These are phyloP conservation scores for Lucilia sericata DNA, from an alignment of 1,140 invertebrate genomes.

Conservation along the genomic window DNA sequence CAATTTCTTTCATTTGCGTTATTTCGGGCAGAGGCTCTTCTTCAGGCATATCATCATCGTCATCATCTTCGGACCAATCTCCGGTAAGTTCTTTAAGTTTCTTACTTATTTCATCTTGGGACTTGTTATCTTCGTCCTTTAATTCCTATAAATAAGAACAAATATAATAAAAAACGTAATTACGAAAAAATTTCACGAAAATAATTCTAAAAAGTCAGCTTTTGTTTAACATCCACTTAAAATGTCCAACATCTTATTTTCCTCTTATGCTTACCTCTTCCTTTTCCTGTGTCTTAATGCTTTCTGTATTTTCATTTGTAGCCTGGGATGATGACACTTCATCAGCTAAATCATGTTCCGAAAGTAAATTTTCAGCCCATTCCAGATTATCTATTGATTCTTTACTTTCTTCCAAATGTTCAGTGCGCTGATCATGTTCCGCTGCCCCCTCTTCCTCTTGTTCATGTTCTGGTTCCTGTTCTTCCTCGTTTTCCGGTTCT, in stretches of 20 bases:
- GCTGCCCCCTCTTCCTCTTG: constrained; percentile 36
- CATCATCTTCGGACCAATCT: constrained; percentile 66
- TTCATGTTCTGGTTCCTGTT: constrained; percentile 19
- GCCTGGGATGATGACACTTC: constrained; percentile 24
- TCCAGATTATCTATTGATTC: constrained; percentile 63
- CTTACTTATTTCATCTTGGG: constrained; percentile 58
- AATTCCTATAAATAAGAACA: neutral
- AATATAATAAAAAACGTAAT: neutral
- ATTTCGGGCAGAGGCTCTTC: constrained; percentile 15
- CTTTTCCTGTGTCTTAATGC: constrained; percentile 50
- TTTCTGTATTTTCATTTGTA: neutral
- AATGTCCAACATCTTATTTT: too few species aligned
- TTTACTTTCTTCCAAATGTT: constrained; percentile 59
- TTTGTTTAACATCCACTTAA: too few species aligned
- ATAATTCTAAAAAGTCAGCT: too few species aligned
- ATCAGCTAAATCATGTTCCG: constrained; percentile 56
- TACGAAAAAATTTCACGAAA: neutral
- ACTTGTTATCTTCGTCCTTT: constrained; percentile 33
- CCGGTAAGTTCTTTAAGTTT: constrained; percentile 65
- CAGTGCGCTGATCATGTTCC: neutral
- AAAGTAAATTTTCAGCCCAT: constrained; percentile 64
- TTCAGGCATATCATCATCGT: constrained; percentile 47
- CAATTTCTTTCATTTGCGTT: constrained; percentile 17
- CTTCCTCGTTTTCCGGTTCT: constrained; percentile 35
- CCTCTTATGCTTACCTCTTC: constrained; percentile 61